Evolutionary conservation across 2,797 vertebrate species (phyloP).

Genomic region (Synanceia verrucosa): DNA sequence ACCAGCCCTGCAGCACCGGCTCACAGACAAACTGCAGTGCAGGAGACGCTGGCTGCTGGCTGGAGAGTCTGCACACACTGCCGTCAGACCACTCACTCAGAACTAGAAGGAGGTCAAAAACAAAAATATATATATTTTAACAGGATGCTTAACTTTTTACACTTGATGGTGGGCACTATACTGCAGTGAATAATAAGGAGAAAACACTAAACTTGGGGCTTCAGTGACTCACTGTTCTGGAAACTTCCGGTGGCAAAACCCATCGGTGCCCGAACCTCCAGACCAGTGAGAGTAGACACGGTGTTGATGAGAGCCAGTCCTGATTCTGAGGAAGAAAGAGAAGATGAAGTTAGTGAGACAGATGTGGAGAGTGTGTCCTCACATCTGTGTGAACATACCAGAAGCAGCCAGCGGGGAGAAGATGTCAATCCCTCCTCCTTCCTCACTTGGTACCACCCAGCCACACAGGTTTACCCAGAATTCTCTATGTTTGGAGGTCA

Average conservation of each 20-base stretch:
- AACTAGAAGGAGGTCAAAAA: slow-evolving; percentile 70
- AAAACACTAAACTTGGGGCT: neutral
- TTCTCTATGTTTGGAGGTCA: slow-evolving; percentile 78
- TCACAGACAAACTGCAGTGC: slow-evolving; percentile 79
- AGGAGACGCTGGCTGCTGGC: slow-evolving; percentile 41
- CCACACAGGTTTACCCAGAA: slow-evolving; percentile 89
- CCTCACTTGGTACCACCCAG: slow-evolving; percentile 71
- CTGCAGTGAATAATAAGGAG: neutral
- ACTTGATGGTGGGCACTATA: neutral
- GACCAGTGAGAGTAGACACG: slow-evolving; percentile 84
- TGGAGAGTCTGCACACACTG: neutral
- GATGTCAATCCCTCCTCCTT: slow-evolving; percentile 85
- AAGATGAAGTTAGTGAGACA: neutral
- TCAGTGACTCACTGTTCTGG: slow-evolving; percentile 85
- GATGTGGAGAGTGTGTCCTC: neutral
- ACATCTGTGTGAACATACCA: slow-evolving; percentile 71
- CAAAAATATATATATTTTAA: neutral
- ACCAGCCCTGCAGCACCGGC: slow-evolving; percentile 81
- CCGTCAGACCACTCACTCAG: slow-evolving; percentile 86
- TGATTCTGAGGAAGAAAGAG: slow-evolving; percentile 68
- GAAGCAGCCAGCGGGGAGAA: slow-evolving; percentile 89
- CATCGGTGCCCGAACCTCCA: slow-evolving; percentile 79
- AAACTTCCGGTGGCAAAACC: slow-evolving; percentile 86
- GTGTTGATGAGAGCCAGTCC: slow-evolving; percentile 81
- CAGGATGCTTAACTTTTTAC: neutral